Evolutionary conservation across 92 coral and sea anemone species (phyloP), one percentile per base, ranked within the genome.

Genomic region (Siderastrea radians): DNA sequence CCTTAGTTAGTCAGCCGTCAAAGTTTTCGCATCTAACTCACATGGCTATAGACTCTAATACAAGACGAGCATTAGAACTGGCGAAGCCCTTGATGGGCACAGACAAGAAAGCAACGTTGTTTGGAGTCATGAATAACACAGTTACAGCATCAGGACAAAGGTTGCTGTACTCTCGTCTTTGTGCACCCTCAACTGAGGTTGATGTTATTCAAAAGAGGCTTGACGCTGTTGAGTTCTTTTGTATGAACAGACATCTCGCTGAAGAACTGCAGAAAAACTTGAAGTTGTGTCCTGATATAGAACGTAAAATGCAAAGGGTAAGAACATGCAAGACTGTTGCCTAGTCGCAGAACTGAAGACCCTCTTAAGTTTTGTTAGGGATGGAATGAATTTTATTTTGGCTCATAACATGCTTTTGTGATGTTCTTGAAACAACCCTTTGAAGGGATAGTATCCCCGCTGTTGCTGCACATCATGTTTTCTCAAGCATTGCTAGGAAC

Each of bases 1-100:
- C 98, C 16, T 80, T 95, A 38, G 86, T 95, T 3, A 91, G 90
- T 72, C 78, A 84, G 17, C 98, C 98, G 7, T 80, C 90, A 44
- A 86, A 87, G 76, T 95, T 90, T 79, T 94, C 93, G 47, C 94
- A 88, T 50, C 93, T 88, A 49, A 95, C 94, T 5, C 96, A 95
- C 87, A 93, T 95, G 98, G 95, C 98, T 4, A 95, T 95, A 47
- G 98, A 95, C 17, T 87, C 96, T 17, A 93, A 91, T 58, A 95
- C 98, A 3, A 81, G 98, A 75, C 75, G 93, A 48, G 85, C 96
- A 2, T 82, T 95, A 55, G 98, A 95, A 72, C 92, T 95, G 6
- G 93, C 98, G 9, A 91, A 75, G 50, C 96, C 98, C 19, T 81
- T 95, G 9, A 87, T 95, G 85, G 87, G 92, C 66, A 72, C 91